Evolutionary conservation across 2,113 vertebrate species (phyloP).

Genomic region (Mesocricetus auratus): DNA sequence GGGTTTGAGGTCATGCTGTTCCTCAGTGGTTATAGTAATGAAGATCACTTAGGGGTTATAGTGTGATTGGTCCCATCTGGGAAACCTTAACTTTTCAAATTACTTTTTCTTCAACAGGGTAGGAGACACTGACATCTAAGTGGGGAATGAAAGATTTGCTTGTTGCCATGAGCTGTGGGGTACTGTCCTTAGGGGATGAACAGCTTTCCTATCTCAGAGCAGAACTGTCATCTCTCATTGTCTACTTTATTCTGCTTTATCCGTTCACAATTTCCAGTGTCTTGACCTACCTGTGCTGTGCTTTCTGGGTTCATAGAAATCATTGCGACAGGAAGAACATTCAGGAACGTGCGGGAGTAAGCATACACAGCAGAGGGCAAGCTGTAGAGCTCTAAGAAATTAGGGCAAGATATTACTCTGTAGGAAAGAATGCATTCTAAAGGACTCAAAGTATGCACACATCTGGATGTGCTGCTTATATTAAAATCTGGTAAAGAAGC

Average conservation of each 20-base stretch:
- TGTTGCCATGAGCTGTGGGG: not conserved
- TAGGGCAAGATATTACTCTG: not conserved
- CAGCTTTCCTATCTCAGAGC: not conserved
- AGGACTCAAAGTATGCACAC: not conserved
- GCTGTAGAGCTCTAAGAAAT: not conserved
- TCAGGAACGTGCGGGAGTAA: not conserved
- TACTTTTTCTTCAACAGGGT: not conserved
- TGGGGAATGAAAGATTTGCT: not conserved
- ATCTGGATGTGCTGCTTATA: not conserved
- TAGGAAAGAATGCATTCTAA: slow-evolving; percentile 25
- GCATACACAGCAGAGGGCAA: not conserved
- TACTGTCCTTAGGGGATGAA: not conserved
- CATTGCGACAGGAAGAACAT: not conserved
- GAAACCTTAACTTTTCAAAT: not conserved
- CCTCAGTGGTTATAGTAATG: not conserved
- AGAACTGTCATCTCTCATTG: not conserved
- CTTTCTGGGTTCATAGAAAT: slow-evolving; percentile 19
- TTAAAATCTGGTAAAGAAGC: not conserved
- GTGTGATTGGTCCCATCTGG: not conserved
- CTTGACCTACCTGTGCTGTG: not conserved
- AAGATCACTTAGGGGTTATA: not conserved
- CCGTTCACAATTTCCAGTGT: not conserved
- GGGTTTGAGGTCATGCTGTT: not conserved
- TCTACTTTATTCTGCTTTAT: slow-evolving; percentile 16
- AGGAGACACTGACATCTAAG: not conserved